Percentiles rank a stretch among this genome's conserved stretches.
phyloP scores from a whole-genome alignment of 2,113 vertebrate species.

The Ancistrus triradiatus region DNA sequence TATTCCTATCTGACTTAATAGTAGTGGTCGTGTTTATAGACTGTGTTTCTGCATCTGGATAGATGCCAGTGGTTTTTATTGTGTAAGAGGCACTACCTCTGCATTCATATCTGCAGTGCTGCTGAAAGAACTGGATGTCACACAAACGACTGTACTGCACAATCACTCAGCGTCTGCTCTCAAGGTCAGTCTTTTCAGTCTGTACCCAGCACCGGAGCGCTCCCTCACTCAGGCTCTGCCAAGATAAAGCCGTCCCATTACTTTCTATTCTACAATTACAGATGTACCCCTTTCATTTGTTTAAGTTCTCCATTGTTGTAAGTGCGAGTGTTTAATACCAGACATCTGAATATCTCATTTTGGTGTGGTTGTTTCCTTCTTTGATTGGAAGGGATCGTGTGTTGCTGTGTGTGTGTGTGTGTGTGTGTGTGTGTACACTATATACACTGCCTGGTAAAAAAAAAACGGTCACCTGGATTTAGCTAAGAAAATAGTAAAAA shows the following conservation, averaged over 20 bases:
- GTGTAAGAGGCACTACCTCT: no score
- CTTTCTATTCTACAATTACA: conserved; percentile 1
- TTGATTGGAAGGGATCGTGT: background rate
- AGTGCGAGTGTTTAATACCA: background rate
- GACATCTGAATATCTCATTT: background rate
- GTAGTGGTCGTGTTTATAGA: no score
- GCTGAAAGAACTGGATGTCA: conserved; percentile 26
- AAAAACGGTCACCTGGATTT: no score
- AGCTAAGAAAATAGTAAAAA: no score
- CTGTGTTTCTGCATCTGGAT: no score
- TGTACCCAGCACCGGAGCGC: background rate
- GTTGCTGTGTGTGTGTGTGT: conserved; percentile 12
- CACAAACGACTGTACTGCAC: conserved; percentile 28
- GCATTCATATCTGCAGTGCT: conserved; percentile 31
- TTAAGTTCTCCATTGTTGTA: background rate
- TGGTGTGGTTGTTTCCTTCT: no score
- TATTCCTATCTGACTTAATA: no score
- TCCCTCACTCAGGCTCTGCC: background rate
- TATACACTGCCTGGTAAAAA: no score
- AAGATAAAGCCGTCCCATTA: conserved; percentile 19
- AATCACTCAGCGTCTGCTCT: conserved; percentile 21
- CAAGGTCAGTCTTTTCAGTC: conserved; percentile 41
- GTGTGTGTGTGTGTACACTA: no score
- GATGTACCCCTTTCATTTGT: conserved; percentile 15
- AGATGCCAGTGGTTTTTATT: no score